Conservation (phyloP, 2,797 vertebrate species). For the Takifugu ocellatus region DNA sequence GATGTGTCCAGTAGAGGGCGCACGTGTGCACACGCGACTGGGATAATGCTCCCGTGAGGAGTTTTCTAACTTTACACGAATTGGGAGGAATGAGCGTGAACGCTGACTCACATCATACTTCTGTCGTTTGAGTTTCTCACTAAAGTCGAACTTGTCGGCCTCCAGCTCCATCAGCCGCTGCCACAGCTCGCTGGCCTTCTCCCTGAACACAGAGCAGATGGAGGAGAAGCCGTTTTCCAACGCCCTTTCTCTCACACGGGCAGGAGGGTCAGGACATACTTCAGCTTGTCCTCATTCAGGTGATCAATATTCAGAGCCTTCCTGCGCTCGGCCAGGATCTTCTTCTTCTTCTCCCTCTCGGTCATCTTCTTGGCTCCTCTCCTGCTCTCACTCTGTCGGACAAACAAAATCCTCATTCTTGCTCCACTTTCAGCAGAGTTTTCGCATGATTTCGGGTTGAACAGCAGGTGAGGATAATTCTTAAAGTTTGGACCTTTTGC, state of each 20-base stretch:
- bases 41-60: background rate
- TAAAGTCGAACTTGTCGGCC: slow-evolving; percentile 78
- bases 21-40: background rate
- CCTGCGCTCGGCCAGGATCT: slow-evolving; percentile 90
- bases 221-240: background rate
- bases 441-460: background rate
- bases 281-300: slow-evolving; percentile 78
- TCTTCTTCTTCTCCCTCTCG: slow-evolving; percentile 98
- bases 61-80: too few relatives aligned
- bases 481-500: slow-evolving; percentile 80
- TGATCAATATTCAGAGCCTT: slow-evolving; percentile 84
- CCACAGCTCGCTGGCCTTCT: slow-evolving; percentile 79
- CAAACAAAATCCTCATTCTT: background rate
- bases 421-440: background rate
- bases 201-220: slow-evolving; percentile 56
- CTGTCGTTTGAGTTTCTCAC: slow-evolving; percentile 79
- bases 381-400: slow-evolving; percentile 61
- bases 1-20: background rate
- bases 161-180: slow-evolving; percentile 78
- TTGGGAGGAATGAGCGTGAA: too few relatives aligned
- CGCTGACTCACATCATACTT: slow-evolving; percentile 80
- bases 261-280: slow-evolving; percentile 46
- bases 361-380: slow-evolving; percentile 94
- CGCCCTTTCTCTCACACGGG: background rate
- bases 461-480: background rate